These are phyloP conservation scores for Oreocharis arfaki DNA, from an alignment of 2,113 vertebrate genomes.

Conservation along the genomic window DNA sequence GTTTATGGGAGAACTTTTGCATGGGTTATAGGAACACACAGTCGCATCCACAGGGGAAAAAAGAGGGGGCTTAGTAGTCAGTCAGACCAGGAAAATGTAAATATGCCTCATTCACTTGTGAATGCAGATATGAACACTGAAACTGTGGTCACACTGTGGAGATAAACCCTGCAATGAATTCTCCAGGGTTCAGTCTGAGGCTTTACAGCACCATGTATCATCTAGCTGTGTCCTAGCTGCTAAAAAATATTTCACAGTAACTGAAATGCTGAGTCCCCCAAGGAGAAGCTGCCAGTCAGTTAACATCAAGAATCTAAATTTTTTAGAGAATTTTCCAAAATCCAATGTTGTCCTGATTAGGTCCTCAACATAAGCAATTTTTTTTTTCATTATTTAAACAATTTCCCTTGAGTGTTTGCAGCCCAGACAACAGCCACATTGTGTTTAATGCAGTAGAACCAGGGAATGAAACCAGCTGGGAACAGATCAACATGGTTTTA, in stretches of 20 bases:
- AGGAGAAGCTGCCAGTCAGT: not conserved
- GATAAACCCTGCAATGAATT: slow-evolving; percentile 14
- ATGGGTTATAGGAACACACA: not conserved
- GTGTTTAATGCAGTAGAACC: slow-evolving; percentile 53
- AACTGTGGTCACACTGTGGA: not conserved
- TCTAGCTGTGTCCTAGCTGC: not conserved
- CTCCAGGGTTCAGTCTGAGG: slow-evolving; percentile 6
- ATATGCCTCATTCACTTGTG: not conserved
- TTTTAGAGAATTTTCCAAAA: slow-evolving; percentile 28
- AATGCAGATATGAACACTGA: not conserved
- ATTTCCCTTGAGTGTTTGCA: slow-evolving; percentile 33
- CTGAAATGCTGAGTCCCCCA: not conserved
- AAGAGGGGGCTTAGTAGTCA: not conserved
- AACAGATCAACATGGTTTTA: not conserved
- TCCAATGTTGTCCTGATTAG: not conserved
- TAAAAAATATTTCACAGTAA: not conserved
- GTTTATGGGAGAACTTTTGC: not conserved
- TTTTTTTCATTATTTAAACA: slow-evolving; percentile 6
- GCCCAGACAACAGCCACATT: slow-evolving; percentile 15
- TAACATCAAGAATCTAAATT: not conserved
- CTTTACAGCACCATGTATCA: not conserved
- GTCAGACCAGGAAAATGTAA: slow-evolving; percentile 8
- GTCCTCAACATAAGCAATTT: not conserved
- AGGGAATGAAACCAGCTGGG: slow-evolving; percentile 18
- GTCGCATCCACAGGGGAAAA: not conserved